phyloP scores from a whole-genome alignment of 2,113 vertebrate genomes.

The Steatornis caripensis region DNA sequence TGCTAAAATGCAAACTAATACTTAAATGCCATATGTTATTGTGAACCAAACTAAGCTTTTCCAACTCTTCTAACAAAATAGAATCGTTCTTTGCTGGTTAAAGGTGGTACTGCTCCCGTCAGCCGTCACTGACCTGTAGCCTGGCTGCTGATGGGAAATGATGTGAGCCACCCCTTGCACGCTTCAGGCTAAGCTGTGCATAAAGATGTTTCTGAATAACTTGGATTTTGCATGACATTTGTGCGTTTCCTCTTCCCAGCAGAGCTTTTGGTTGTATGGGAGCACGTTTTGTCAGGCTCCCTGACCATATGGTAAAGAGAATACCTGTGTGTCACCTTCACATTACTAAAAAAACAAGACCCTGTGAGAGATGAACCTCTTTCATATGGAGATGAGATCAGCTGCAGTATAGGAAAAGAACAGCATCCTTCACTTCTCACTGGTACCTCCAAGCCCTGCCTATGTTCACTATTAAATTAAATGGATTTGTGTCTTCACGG shows the following conservation, averaged over 20 bases:
- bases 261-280: background rate
- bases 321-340: fast-evolving
- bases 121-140: background rate
- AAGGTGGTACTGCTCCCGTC: background rate
- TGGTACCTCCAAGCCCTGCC: background rate
- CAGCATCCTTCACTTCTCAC: background rate
- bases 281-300: background rate
- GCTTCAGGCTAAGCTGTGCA: background rate
- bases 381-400: background rate
- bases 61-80: background rate
- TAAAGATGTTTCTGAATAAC: background rate
- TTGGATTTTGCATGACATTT: background rate
- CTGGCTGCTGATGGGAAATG: background rate
- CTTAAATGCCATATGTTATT: background rate
- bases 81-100: background rate
- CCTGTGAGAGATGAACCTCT: background rate
- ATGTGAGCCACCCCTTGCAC: background rate
- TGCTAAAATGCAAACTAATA: background rate
- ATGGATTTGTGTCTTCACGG: no score
- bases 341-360: background rate
- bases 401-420: background rate
- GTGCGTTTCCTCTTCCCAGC: background rate
- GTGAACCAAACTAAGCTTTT: background rate
- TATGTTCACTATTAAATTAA: background rate
- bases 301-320: background rate